Evolutionary conservation across 2,797 vertebrate genomes (phyloP).

Genomic region (Phyllotis vaccarum): DNA sequence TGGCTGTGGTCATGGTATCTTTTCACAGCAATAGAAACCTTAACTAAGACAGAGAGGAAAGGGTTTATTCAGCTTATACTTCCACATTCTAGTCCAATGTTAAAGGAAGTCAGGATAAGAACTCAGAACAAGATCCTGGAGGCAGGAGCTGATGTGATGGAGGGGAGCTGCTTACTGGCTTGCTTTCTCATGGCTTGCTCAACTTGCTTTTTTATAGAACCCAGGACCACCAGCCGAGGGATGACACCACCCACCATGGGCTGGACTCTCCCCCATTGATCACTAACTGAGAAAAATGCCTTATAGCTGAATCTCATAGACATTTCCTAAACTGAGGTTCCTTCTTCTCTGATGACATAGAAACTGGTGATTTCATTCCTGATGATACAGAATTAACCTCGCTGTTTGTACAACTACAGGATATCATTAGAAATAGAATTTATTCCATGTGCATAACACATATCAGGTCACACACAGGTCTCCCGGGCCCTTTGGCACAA

Average conservation of each 20-base stretch:
- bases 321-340: not conserved
- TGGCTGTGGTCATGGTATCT: not conserved
- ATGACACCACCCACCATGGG: not conserved
- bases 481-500: too few relatives aligned
- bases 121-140: not conserved
- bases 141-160: not conserved
- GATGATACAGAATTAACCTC: too few relatives aligned
- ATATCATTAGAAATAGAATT: too few relatives aligned
- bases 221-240: not conserved
- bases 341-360: not conserved
- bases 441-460: too few relatives aligned
- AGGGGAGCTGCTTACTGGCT: not conserved
- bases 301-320: not conserved
- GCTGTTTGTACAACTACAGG: too few relatives aligned
- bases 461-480: too few relatives aligned
- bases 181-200: not conserved
- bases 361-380: too few relatives aligned
- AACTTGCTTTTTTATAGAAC: not conserved
- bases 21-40: not conserved
- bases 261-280: not conserved
- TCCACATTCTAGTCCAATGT: not conserved
- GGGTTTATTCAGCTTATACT: not conserved
- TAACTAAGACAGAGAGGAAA: not conserved
- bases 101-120: not conserved
- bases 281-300: not conserved